Evolutionary conservation across 2,888 invertebrate genomes (phyloP), one percentile per base, ranked within the genome.

Genomic region (Charanyca ferruginea): DNA sequence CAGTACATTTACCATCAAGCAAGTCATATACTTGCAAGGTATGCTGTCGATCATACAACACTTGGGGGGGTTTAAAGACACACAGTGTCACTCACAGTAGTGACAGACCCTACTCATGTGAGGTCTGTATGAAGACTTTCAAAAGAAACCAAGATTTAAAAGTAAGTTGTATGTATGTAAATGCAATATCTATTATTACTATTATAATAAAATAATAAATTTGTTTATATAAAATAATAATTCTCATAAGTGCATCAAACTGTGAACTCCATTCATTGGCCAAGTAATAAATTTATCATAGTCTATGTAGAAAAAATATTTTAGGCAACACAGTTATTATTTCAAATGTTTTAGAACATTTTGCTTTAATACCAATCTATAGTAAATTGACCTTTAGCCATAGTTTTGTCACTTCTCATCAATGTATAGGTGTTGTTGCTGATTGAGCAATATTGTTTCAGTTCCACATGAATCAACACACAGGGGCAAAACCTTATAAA

Each of bases 401-500:
- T 18, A 23, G 1, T 11, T 16, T 32, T 35, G 6, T 22, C 3
- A 44, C 5, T 22, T 38, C 3, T 23, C 7, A 18, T n/a, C 1
- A 66, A 35, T 20, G n/a, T n/a, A 7, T n/a, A 22, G 22, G 28
- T 53, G 3, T 22, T 44, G 4, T 9, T 47, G n/a, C n/a, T n/a
- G n/a, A n/a, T n/a, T n/a, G n/a, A n/a, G n/a, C 6, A 22, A 28
- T 52, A 20, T 65, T 60, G 38, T 95, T 96, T 66, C 91, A 97
- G 96, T 97, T 97, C 87, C 97, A 97, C 86, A 96, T 97, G 84
- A 97, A 97, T 87, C 97, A 97, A 84, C 97, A 97, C 84, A 97
- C 97, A n/a, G 97, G 97, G 52, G 97, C 96, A 5, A 96, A 97
- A 83, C 97, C 97, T 25, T 97, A 97, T 89, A 96, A 97, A 89